Evolutionary conservation across 2,113 vertebrate species (phyloP), one percentile per base, ranked within the genome.

Genomic region (Cyrtonyx montezumae): DNA sequence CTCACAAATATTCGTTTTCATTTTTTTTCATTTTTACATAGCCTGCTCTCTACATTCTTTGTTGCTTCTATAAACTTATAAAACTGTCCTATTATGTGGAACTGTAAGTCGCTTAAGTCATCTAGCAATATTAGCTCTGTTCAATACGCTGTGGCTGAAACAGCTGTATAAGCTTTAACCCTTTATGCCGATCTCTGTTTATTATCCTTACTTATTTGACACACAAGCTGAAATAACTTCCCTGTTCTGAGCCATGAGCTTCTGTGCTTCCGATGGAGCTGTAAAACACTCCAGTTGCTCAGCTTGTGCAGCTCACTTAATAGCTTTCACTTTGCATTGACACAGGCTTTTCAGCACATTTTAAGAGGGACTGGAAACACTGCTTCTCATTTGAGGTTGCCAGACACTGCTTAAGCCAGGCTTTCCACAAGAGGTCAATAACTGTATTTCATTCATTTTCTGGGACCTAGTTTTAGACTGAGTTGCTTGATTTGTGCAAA

Each of bases 101-200:
- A 87, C 81, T n/a, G 6, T 61, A 68, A 93, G 58, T 92, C 0
- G 0, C 62, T 76, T 69, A 79, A 84, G 45, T 87, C 53, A 86
- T 84, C 30, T 88, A 71, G 78, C 63, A 84, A 69, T 69, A 62
- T 49, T 81, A 88, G 53, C 32, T 76, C 45, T 49, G 16, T 87
- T 87, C 53, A 79, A 56, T 48, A 79, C 7, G n/a, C n/a, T 48
- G 40, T 49, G 34, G 77, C 78, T 73, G 45, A 75, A 95, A 87
- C 43, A 81, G 45, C 70, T 93, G 74, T 56, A 58, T 79, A 81
- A 91, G 85, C 70, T 93, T 96, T 96, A 96, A 92, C 91, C 58
- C 92, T 92, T 96, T 88, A 32, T 84, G 28, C 18, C 43, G 65
- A 20, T 68, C 28, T 88, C n/a, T 84, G 36, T 94, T 95, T 95